phyloP scores from a whole-genome alignment of 2,888 invertebrate species.

The Lasius platythorax region DNA sequence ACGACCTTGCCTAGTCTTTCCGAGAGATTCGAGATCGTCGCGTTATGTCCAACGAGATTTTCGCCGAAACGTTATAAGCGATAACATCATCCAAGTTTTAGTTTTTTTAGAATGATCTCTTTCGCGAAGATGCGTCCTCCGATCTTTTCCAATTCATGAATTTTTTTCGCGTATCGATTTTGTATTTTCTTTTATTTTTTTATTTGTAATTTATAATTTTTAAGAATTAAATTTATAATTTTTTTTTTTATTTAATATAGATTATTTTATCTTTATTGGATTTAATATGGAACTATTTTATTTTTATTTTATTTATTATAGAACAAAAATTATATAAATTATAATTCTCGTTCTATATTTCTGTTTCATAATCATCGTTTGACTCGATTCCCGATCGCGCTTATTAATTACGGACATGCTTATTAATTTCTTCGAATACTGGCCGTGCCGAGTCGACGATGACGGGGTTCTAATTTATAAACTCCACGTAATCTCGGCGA shows the following conservation, averaged over 20 bases:
- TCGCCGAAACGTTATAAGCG: not conserved
- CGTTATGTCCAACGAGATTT: not conserved
- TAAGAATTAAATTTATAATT: not conserved
- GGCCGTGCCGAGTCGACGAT: not conserved
- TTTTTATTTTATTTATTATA: too few species aligned
- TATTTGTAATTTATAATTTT: not conserved
- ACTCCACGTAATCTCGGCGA: slow-evolving; percentile 27
- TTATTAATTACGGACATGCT: not conserved
- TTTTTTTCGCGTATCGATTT: not conserved
- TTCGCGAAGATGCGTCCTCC: too few species aligned
- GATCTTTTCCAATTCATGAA: not conserved
- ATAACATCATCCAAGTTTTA: too few species aligned
- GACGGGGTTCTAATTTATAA: slow-evolving; percentile 35
- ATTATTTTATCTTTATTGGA: too few species aligned
- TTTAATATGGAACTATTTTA: too few species aligned
- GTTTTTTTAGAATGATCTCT: not conserved
- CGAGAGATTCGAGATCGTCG: not conserved
- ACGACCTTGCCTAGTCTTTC: slow-evolving; percentile 10
- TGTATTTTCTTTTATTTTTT: not conserved
- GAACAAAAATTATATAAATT: too few species aligned
- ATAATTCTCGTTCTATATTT: not conserved
- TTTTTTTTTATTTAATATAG: not conserved
- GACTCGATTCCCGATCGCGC: not conserved
- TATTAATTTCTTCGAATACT: not conserved
- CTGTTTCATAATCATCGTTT: not conserved